Percentiles rank a stretch among this genome's conserved stretches.
Conservation (phyloP, 2,797 vertebrate species). For the Chelmon rostratus region DNA sequence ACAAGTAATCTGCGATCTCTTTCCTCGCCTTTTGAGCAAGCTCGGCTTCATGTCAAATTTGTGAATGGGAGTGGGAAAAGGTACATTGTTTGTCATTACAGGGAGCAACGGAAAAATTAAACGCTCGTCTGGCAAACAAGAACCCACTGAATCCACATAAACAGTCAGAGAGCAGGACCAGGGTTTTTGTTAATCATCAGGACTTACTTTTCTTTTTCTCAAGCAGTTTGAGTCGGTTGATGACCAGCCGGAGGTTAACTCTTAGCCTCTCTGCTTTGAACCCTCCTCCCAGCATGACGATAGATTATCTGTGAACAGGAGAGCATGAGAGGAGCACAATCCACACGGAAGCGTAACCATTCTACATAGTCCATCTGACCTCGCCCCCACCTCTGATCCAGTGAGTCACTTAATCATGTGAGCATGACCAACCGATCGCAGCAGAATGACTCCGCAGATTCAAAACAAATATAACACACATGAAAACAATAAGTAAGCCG, state of each 20-base stretch:
- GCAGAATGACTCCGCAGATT: slow-evolving; percentile 30
- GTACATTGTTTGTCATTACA: background rate
- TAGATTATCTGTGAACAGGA: slow-evolving; percentile 37
- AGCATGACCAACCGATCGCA: slow-evolving; percentile 44
- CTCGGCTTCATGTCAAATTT: slow-evolving; percentile 88
- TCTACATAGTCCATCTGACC: background rate
- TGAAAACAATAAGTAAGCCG: background rate
- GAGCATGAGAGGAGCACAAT: background rate
- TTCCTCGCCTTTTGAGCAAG: slow-evolving; percentile 97
- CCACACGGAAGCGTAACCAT: slow-evolving; percentile 19
- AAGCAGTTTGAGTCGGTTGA: slow-evolving; percentile 96
- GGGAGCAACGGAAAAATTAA: background rate
- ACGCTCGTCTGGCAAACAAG: background rate
- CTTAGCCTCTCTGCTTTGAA: slow-evolving; percentile 96
- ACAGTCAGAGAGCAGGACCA: background rate
- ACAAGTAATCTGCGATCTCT: slow-evolving; percentile 98
- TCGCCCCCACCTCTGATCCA: slow-evolving; percentile 28
- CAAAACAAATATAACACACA: slow-evolving; percentile 12
- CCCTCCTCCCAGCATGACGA: slow-evolving; percentile 92
- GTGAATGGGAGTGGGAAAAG: slow-evolving; percentile 28
- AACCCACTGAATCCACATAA: background rate
- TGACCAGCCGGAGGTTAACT: slow-evolving; percentile 96
- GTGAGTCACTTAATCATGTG: slow-evolving; percentile 76
- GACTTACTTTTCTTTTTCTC: slow-evolving; percentile 99
- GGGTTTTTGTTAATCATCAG: background rate